phyloP scores from a whole-genome alignment of 1,140 invertebrate genomes.

The Geopemphigus sp. region DNA sequence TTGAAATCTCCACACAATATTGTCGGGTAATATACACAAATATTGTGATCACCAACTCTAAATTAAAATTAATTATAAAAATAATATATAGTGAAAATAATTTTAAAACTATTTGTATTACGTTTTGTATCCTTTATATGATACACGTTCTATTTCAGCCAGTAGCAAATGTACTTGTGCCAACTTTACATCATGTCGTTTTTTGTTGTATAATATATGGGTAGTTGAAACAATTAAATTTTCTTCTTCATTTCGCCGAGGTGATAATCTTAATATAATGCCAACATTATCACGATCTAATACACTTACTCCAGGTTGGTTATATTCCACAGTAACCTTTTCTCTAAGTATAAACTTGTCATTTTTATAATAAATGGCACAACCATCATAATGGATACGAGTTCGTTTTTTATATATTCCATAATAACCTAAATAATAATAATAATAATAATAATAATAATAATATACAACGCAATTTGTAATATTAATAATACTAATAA shows the following conservation, averaged over 20 bases:
- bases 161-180: slow-evolving; percentile 80
- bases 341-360: slow-evolving; percentile 64
- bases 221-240: slow-evolving; percentile 83
- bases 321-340: slow-evolving; percentile 65
- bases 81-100: neutral
- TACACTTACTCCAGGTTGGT: slow-evolving; percentile 55
- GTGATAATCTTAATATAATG: slow-evolving; percentile 71
- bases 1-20: slow-evolving; percentile 91
- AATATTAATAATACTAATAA: neutral
- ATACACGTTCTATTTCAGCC: slow-evolving; percentile 76
- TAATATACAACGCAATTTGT: neutral
- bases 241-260: slow-evolving; percentile 57
- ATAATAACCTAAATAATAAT: slow-evolving; percentile 54
- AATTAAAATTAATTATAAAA: slow-evolving; percentile 15
- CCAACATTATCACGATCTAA: slow-evolving; percentile 86
- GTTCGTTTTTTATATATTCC: slow-evolving; percentile 58
- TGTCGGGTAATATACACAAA: slow-evolving; percentile 66
- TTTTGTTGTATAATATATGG: slow-evolving; percentile 91
- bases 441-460: neutral
- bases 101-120: slow-evolving; percentile 1
- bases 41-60: slow-evolving; percentile 51
- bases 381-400: slow-evolving; percentile 69
- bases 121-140: slow-evolving; percentile 57
- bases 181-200: slow-evolving; percentile 79
- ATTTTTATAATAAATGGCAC: slow-evolving; percentile 76